Evolutionary conservation across 2,888 invertebrate genomes (phyloP).

Genomic region (Volucella zonaria): DNA sequence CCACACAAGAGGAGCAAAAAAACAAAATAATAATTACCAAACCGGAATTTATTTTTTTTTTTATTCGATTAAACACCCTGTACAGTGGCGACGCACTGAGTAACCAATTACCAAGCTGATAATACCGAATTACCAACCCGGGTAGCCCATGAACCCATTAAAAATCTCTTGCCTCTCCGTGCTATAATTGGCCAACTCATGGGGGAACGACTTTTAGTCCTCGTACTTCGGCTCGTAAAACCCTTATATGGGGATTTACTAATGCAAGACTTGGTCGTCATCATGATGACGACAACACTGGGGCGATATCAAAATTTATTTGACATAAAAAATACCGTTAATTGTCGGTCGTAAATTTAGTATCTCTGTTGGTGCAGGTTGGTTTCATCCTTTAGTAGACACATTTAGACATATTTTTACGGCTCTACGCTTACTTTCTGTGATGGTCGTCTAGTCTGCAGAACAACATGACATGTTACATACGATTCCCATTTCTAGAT

Average conservation of each 20-base stretch:
- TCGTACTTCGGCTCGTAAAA: not conserved
- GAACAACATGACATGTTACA: slow-evolving; percentile 30
- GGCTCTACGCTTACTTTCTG: slow-evolving; percentile 26
- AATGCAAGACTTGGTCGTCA: slow-evolving; percentile 2
- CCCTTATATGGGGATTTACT: slow-evolving; percentile 49
- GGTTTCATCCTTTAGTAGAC: slow-evolving; percentile 32
- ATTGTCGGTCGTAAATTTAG: slow-evolving; percentile 61
- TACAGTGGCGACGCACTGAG: slow-evolving; percentile 25
- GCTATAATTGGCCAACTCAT: slow-evolving; percentile 27
- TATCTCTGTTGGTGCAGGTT: slow-evolving; percentile 59
- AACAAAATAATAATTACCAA: slow-evolving; percentile 18
- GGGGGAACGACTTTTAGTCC: not conserved
- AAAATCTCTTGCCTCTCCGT: slow-evolving; percentile 14
- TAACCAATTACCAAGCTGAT: slow-evolving; percentile 63
- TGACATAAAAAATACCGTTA: slow-evolving; percentile 59
- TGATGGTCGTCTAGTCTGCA: slow-evolving; percentile 32
- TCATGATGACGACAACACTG: slow-evolving; percentile 9
- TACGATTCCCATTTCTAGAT: not conserved
- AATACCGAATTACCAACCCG: slow-evolving; percentile 57
- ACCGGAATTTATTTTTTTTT: slow-evolving; percentile 23
- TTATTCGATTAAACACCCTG: slow-evolving; percentile 7
- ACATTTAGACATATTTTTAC: slow-evolving; percentile 30
- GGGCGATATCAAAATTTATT: slow-evolving; percentile 63
- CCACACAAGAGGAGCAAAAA: not conserved
- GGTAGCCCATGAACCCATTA: slow-evolving; percentile 40